A percentile compares a stretch with the other conserved stretches of the same genome.
Evolutionary conservation across 2,888 invertebrate genomes (phyloP).

Genomic region (Rhamphomyia laevipes): DNA sequence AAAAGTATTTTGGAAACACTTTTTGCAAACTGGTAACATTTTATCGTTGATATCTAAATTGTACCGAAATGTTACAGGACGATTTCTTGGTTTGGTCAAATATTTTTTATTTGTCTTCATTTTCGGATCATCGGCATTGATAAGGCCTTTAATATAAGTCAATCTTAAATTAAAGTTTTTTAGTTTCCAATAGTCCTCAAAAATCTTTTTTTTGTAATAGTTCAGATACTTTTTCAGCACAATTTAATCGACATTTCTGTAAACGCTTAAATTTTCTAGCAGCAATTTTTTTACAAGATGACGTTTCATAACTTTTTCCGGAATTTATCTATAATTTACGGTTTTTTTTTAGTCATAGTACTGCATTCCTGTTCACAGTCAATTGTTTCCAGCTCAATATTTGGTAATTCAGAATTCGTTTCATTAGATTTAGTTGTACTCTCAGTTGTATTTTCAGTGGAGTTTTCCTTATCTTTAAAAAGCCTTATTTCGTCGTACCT

Average conservation of each 20-base stretch:
- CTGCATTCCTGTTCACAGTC: too few species aligned
- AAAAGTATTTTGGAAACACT: background rate
- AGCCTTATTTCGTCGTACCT: too few species aligned
- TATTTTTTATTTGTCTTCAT: background rate
- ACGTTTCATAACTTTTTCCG: too few species aligned
- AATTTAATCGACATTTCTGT: background rate
- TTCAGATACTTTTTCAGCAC: background rate
- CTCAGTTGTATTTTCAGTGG: too few species aligned
- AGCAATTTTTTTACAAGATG: too few species aligned
- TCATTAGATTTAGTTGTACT: too few species aligned
- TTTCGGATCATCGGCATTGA: background rate
- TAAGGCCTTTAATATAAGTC: background rate
- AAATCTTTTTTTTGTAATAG: background rate
- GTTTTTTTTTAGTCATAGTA: too few species aligned
- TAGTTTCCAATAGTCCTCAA: background rate
- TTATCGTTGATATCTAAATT: background rate
- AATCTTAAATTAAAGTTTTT: background rate
- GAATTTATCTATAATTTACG: too few species aligned
- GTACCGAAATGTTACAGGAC: background rate
- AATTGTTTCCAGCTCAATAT: too few species aligned
- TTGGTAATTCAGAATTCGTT: too few species aligned
- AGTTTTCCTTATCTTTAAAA: too few species aligned
- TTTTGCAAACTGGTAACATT: background rate
- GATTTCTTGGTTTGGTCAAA: background rate
- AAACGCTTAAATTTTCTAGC: too few species aligned